Evolutionary conservation across 2,888 invertebrate genomes (phyloP).

Genomic region (Hololepta plana): DNA sequence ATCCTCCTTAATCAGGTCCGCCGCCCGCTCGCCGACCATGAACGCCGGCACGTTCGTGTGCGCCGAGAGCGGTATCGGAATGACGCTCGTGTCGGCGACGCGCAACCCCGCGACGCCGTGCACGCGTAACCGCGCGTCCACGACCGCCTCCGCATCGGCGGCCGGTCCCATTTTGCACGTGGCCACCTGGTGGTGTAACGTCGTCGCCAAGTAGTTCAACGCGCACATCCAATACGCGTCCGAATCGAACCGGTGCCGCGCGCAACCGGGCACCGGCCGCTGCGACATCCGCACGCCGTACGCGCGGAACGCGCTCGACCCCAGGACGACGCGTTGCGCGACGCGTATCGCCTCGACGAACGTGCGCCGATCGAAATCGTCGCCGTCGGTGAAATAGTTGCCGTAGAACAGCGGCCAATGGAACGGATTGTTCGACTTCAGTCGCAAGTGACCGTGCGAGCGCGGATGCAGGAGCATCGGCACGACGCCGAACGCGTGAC

Average conservation of each 20-base stretch:
- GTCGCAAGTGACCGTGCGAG: conserved; percentile 45
- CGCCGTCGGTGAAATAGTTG: conserved; percentile 53
- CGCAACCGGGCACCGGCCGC: conserved; percentile 30
- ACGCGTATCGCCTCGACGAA: conserved; percentile 27
- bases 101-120: conserved; percentile 39
- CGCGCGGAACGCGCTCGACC: conserved; percentile 29
- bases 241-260: conserved; percentile 28
- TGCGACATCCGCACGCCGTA: conserved; percentile 25
- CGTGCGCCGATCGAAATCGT: conserved; percentile 24
- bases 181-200: conserved; percentile 24
- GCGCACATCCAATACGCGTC: conserved; percentile 59
- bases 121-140: conserved; percentile 41
- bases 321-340: conserved; percentile 29
- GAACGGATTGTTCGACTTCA: conserved; percentile 53
- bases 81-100: conserved; percentile 50
- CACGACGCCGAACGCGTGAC: conserved; percentile 27
- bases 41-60: conserved; percentile 51
- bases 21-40: conserved; percentile 55
- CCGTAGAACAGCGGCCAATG: conserved; percentile 57
- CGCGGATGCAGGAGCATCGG: conserved; percentile 56
- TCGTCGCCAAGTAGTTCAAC: conserved; percentile 20
- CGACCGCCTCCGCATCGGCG: conserved; percentile 41
- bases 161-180: conserved; percentile 56
- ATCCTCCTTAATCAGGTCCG: conserved; percentile 23
- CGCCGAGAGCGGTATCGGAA: conserved; percentile 42